Conservation (phyloP, 2,888 invertebrate species). For the Drosophila mercatorum region DNA sequence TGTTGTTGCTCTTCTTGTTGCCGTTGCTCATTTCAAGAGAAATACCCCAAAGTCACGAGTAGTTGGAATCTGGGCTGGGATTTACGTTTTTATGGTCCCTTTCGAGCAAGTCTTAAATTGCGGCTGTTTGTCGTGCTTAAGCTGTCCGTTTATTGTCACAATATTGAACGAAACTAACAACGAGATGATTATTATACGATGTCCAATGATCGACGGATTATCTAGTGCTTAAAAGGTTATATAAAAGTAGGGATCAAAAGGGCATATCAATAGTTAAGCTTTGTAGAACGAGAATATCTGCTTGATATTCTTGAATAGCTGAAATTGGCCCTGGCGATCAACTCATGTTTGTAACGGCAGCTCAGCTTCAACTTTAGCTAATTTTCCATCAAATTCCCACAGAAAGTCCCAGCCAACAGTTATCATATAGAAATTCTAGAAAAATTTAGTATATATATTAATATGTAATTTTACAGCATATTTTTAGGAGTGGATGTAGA, state of each 20-base stretch:
- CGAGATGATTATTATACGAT: neutral
- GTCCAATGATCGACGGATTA: neutral
- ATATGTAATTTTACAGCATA: neutral
- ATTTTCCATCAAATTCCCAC: no score
- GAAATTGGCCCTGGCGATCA: no score
- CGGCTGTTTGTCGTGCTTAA: slow-evolving; percentile 50
- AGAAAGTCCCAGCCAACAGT: neutral
- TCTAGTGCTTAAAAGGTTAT: neutral
- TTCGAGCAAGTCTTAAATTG: slow-evolving; percentile 37
- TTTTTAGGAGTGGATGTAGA: slow-evolving; percentile 1
- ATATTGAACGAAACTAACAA: slow-evolving; percentile 34
- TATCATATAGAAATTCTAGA: neutral
- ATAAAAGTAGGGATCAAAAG: neutral
- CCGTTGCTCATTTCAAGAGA: slow-evolving; percentile 40
- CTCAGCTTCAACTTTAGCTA: no score
- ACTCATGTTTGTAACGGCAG: neutral
- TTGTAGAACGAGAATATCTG: no score
- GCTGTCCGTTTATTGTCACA: slow-evolving; percentile 39
- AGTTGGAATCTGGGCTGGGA: slow-evolving; percentile 21
- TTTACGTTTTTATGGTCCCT: slow-evolving; percentile 62
- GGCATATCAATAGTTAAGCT: no score
- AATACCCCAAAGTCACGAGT: slow-evolving; percentile 41
- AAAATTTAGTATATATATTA: no score
- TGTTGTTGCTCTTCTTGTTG: slow-evolving; percentile 40
- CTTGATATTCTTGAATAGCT: no score